Evolutionary conservation across 2,113 vertebrate species (phyloP).

Genomic region (Elgaria multicarinata): DNA sequence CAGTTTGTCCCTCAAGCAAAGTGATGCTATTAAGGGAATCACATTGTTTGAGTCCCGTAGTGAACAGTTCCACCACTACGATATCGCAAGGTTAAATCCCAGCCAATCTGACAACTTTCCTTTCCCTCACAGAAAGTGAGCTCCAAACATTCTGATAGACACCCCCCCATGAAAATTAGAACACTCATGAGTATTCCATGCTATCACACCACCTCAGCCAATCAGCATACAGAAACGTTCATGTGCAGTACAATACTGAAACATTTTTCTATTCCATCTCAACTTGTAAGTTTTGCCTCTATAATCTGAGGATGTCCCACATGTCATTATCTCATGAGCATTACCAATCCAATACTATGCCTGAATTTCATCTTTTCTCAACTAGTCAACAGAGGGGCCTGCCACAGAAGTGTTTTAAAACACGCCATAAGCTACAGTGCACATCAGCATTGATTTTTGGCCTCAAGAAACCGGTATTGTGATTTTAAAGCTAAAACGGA

Average conservation of each 20-base stretch:
- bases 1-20: no score
- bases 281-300: background rate
- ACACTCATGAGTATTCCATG: background rate
- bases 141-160: background rate
- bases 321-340: background rate
- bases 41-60: no score
- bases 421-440: background rate
- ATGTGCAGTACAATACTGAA: background rate
- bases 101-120: background rate
- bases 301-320: background rate
- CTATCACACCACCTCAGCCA: background rate
- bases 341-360: background rate
- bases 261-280: background rate
- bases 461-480: background rate
- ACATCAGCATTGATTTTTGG: conserved; percentile 13
- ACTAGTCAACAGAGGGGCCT: background rate
- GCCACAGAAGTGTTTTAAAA: conserved; percentile 2
- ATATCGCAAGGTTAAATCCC: background rate
- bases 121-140: background rate
- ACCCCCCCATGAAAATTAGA: background rate
- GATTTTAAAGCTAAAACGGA: conserved; percentile 35
- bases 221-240: background rate
- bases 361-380: conserved; percentile 12
- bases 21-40: no score
- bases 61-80: no score